These are phyloP conservation scores for Drosophila leontia DNA, from an alignment of 1,140 invertebrate species.

Conservation along the genomic window DNA sequence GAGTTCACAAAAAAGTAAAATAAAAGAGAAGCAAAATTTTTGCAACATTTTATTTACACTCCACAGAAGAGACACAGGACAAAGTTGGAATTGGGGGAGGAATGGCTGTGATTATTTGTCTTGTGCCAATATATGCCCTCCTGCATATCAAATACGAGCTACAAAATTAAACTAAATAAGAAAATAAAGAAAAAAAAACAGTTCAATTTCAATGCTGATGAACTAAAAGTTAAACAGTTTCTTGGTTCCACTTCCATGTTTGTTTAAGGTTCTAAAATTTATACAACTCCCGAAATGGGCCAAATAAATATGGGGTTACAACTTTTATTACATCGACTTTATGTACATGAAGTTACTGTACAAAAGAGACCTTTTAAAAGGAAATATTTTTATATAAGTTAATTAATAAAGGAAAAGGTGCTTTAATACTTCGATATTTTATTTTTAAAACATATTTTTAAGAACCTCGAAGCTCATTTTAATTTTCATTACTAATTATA, in stretches of 20 bases:
- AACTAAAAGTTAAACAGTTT: conserved; percentile 25
- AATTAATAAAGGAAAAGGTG: background rate
- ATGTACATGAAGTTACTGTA: too few species aligned
- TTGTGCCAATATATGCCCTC: conserved; percentile 55
- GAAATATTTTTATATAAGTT: background rate
- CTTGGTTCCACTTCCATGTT: conserved; percentile 24
- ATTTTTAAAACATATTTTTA: too few species aligned
- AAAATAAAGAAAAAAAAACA: background rate
- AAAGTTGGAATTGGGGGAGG: conserved; percentile 6
- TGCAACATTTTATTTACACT: conserved; percentile 55
- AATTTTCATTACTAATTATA: background rate
- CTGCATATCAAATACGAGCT: conserved; percentile 53
- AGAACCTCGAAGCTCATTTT: too few species aligned
- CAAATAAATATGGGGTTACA: conserved; percentile 32
- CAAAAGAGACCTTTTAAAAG: too few species aligned
- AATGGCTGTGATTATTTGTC: conserved; percentile 47
- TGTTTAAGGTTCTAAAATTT: conserved; percentile 27
- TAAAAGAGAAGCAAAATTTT: conserved; percentile 15
- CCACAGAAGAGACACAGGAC: conserved; percentile 26
- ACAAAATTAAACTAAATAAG: conserved; percentile 35
- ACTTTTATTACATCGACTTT: background rate
- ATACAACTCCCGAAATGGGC: conserved; percentile 27
- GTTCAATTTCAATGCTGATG: conserved; percentile 59
- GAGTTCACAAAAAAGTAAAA: background rate
- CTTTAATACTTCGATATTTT: background rate